Evolutionary conservation across 2,113 vertebrate species (phyloP), one percentile per base, ranked within the genome.

Genomic region (Pachypanchax playfairii): DNA sequence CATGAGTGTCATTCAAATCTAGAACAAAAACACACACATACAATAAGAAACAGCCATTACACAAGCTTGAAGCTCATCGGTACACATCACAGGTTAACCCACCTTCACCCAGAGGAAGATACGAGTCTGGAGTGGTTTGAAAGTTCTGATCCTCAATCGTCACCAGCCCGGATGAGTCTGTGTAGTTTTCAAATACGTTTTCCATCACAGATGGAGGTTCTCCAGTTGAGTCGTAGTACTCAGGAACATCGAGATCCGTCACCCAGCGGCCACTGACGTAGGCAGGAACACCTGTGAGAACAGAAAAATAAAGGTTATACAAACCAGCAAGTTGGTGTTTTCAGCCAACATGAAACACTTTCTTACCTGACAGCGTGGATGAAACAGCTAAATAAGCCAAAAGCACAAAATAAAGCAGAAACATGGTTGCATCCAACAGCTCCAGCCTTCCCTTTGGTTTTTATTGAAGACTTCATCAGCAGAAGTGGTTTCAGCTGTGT

Each of bases 401-500:
- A 21, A 85, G 26, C 65, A 80, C 39, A 14, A 79, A 33, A 35
- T 25, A 20, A 15, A 53, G 24, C 1, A 73, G 7, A 65, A 82
- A 70, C 84, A 85, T 82, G 69, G 10, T 57, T 60, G 58, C 1
- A 1, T 4, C 5, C 17, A 1, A 4, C 3, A 3, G 2, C 1
- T 8, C 12, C 1, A 4, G 8, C 1, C 0, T 7, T 17, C 21
- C 36, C 33, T 21, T 22, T 20, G 39, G 50, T 25, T 70, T 77
- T 78, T 82, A 82, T 71, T 42, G 41, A 31, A 9, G 28, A 31
- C 54, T 44, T 77, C 22, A 74, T 86, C 39, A 50, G 28, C 5
- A 7, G 8, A 64, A 87, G 56, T 77, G 72, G 68, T 43, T 61
- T 75, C 87, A 90, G 85, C 81, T 87, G 84, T 31, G 70, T 33